Conservation (phyloP, 2,113 vertebrate species). For the Datnioides undecimradiatus region DNA sequence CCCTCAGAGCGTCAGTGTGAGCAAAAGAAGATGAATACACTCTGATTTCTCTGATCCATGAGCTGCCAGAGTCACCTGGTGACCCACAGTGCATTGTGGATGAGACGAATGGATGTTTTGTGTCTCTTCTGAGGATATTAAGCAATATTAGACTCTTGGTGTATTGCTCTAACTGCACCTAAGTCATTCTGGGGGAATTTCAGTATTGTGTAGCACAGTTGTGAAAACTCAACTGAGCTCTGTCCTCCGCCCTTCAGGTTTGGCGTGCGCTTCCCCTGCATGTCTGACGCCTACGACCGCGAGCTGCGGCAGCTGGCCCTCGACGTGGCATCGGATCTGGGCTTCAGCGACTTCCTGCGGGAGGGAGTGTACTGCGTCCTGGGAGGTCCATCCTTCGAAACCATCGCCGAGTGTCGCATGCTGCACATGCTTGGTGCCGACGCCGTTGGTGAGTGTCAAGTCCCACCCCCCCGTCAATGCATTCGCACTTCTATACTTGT, state of each 20-base stretch:
- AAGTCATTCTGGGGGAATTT: conserved; percentile 6
- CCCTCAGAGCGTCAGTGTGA: neutral
- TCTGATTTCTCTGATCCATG: neutral
- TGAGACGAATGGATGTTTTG: neutral
- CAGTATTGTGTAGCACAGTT: neutral
- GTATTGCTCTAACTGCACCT: neutral
- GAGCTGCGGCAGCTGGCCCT: conserved; percentile 80
- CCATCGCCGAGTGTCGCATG: conserved; percentile 89
- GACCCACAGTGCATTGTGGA: neutral
- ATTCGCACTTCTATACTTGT: too few relatives aligned
- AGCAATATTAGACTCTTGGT: neutral
- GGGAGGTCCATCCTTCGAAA: conserved; percentile 90
- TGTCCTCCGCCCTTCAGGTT: conserved; percentile 82
- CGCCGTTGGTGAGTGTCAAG: conserved; percentile 88
- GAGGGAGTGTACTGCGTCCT: conserved; percentile 91
- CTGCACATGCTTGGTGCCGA: conserved; percentile 88
- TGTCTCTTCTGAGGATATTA: neutral
- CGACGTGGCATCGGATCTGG: conserved; percentile 82
- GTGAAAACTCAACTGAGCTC: neutral
- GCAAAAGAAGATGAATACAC: neutral
- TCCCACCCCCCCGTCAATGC: too few relatives aligned
- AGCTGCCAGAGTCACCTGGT: neutral
- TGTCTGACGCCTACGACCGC: conserved; percentile 92
- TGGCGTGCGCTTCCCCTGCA: conserved; percentile 91
- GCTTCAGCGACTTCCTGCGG: conserved; percentile 79